A percentile compares a stretch with the other conserved stretches of the same genome.
Conservation (phyloP, 2,113 vertebrate species). For the Amazona vittata region DNA sequence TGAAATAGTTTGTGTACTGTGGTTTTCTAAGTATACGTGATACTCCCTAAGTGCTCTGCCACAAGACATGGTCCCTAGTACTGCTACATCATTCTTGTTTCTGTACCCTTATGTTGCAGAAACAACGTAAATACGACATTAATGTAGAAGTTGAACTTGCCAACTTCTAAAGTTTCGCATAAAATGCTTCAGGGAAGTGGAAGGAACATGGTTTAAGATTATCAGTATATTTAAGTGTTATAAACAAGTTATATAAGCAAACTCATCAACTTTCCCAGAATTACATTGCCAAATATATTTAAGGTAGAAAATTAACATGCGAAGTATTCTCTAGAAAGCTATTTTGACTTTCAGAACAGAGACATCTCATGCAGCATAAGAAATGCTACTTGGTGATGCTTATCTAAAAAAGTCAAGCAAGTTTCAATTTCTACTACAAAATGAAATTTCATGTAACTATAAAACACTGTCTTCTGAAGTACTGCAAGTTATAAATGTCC, state of each 20-base stretch:
- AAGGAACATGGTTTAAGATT: not conserved
- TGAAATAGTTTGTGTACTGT: not conserved
- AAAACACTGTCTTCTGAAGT: constrained; percentile 46
- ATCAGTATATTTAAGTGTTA: not conserved
- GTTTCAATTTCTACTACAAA: constrained; percentile 57
- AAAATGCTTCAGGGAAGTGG: not conserved
- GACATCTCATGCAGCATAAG: constrained; percentile 18
- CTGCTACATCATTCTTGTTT: not conserved
- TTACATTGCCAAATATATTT: constrained; percentile 38
- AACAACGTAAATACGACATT: not conserved
- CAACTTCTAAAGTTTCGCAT: not conserved
- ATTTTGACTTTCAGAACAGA: constrained; percentile 65
- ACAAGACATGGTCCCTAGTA: not conserved
- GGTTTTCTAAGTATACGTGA: not conserved
- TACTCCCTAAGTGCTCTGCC: not conserved
- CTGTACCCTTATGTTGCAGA: not conserved
- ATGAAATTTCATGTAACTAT: constrained; percentile 24
- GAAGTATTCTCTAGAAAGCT: constrained; percentile 42
- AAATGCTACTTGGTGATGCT: constrained; percentile 55
- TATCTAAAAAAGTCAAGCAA: constrained; percentile 31
- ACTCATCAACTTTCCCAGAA: constrained; percentile 11
- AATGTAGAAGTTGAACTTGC: not conserved
- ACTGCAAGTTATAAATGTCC: constrained; percentile 5
- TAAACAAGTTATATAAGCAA: not conserved
- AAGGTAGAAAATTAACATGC: constrained; percentile 42